Base-by-base conservation (phyloP, 2,113 vertebrate species). In the Struthio camelus region DNA sequence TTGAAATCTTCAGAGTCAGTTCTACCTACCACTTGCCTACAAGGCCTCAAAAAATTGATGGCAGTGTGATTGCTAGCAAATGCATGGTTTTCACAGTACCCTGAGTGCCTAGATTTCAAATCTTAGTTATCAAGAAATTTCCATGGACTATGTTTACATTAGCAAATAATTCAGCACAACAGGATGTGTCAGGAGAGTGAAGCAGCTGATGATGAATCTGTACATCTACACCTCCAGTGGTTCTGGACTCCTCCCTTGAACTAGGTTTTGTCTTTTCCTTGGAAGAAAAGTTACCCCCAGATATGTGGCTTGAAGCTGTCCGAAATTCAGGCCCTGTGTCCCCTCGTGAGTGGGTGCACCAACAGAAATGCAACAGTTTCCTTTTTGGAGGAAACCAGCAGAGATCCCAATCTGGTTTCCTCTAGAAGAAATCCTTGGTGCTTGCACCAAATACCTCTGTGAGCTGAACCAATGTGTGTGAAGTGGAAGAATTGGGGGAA, bases 311-410 rank as follows among this genome's bases (percentile, higher is more conserved):
- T 58, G 69, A 24, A 75, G 69, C 44, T 85, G 40, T 50, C 54
- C 40, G 2, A 25, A 27, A 51, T 73, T 42, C 70, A 78, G 84
- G 51, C 3, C 23, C 11, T 1, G 0, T 4, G 40, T 56, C 1
- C 54, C 7, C 32, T 1, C 0, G 0, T 0, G 1, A 14, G 12
- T 20, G 6, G 4, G 22, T 36, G 13, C 0, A 0, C 6, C 0
- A 0, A 30, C 17, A 48, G 27, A 7, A 48, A 48, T 48, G 18
- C 46, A 48, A 48, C 18, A 7, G 46, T 48, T 48, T 48, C 46
- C 18, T 48, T 48, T 48, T 19, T 48, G 46, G 46, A 48, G 46
- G 46, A 48, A 48, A 19, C 46, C 46, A 17, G 25, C 50, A 66
- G 34, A 85, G 5, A 18, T 80, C 50, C 70, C 25, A 51, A 20